phyloP scores from a whole-genome alignment of 2,888 invertebrate species.

The Agapetus fuscipes region DNA sequence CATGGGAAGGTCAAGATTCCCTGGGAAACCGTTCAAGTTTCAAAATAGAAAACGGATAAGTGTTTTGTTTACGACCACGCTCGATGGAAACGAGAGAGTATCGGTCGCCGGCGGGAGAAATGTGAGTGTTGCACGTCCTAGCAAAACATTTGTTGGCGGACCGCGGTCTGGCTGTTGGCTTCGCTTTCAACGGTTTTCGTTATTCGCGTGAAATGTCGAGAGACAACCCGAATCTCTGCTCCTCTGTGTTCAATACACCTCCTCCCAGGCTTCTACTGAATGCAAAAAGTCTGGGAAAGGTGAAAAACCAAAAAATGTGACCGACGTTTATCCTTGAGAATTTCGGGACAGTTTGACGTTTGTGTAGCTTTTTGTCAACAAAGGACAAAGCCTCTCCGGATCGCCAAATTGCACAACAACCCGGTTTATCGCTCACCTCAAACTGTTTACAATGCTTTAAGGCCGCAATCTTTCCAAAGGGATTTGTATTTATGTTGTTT shows the following conservation, averaged over 20 bases:
- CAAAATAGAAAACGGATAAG: conserved; percentile 78
- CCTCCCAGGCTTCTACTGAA: too few species aligned
- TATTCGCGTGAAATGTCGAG: too few species aligned
- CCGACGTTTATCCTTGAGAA: conserved; percentile 15
- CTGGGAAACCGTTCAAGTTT: conserved; percentile 80
- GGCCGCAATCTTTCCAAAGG: too few species aligned
- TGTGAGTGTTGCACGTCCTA: conserved; percentile 26
- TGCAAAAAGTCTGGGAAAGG: too few species aligned
- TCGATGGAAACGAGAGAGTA: conserved; percentile 37
- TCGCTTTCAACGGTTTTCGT: conserved; percentile 14
- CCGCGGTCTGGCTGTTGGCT: conserved; percentile 11
- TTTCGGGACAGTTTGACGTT: conserved; percentile 18
- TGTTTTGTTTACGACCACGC: conserved; percentile 57
- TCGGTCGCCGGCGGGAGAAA: conserved; percentile 36
- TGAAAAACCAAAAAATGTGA: not conserved
- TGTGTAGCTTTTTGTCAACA: conserved; percentile 21
- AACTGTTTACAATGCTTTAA: too few species aligned
- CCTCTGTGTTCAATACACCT: too few species aligned
- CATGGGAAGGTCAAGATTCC: conserved; percentile 78
- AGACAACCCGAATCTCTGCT: too few species aligned
- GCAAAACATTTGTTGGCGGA: conserved; percentile 14
- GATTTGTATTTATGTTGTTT: not conserved
- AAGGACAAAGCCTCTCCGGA: conserved; percentile 16
- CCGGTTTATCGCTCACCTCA: too few species aligned
- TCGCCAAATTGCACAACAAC: not conserved